These are phyloP conservation scores for Muscina levida DNA, from an alignment of 2,888 invertebrate genomes.

Conservation along the genomic window DNA sequence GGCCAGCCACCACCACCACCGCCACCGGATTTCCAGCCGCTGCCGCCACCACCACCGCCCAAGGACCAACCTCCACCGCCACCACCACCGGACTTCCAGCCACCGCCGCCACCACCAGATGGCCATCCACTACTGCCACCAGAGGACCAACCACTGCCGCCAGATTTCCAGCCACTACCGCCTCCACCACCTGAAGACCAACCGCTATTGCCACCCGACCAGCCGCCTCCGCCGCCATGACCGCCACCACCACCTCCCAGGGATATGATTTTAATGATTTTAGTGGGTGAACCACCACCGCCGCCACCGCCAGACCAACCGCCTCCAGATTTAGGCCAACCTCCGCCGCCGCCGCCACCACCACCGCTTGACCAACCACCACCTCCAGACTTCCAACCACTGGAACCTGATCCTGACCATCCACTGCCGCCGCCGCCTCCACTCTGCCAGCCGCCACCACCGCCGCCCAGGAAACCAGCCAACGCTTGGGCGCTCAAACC, in stretches of 20 bases:
- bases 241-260: slow-evolving; percentile 66
- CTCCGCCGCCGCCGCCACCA: slow-evolving; percentile 61
- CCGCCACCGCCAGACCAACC: slow-evolving; percentile 67
- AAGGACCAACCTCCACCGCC: slow-evolving; percentile 63
- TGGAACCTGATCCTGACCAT: slow-evolving; percentile 59
- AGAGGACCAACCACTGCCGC: slow-evolving; percentile 67
- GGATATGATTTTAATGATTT: slow-evolving; percentile 60
- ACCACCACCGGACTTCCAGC: slow-evolving; percentile 66
- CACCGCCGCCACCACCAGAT: slow-evolving; percentile 63
- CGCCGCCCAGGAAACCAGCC: slow-evolving; percentile 68
- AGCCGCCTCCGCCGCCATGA: slow-evolving; percentile 65
- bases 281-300: slow-evolving; percentile 64
- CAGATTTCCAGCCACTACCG: slow-evolving; percentile 69
- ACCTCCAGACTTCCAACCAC: slow-evolving; percentile 64
- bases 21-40: slow-evolving; percentile 62
- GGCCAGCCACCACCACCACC: slow-evolving; percentile 43
- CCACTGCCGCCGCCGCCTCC: slow-evolving; percentile 64
- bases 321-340: slow-evolving; percentile 57
- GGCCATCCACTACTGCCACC: slow-evolving; percentile 66
- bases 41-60: slow-evolving; percentile 60
- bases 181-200: slow-evolving; percentile 62
- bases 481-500: slow-evolving; percentile 64
- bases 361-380: slow-evolving; percentile 52
- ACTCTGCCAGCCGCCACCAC: slow-evolving; percentile 64
- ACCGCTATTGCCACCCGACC: slow-evolving; percentile 66